Percentiles rank a stretch among this genome's conserved stretches.
Evolutionary conservation across 2,888 invertebrate genomes (phyloP).

Genomic region (Eupithecia insigniata): DNA sequence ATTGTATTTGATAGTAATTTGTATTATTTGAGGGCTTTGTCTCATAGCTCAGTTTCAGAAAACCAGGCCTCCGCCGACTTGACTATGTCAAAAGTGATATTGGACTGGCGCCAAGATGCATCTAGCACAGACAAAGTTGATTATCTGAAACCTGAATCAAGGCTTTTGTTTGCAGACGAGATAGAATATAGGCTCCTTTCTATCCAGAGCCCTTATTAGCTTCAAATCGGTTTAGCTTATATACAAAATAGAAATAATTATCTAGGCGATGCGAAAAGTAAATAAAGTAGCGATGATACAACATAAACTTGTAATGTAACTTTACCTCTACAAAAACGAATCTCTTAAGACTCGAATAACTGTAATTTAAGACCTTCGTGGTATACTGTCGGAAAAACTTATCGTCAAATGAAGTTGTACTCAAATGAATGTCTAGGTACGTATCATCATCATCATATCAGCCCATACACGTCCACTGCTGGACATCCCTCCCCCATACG

Average conservation of each 20-base stretch:
- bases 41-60: slow-evolving; percentile 1
- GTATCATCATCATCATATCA: no score
- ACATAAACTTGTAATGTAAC: no score
- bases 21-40: neutral
- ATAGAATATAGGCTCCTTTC: slow-evolving; percentile 5
- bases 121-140: slow-evolving; percentile 19
- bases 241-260: neutral
- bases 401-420: no score
- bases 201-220: neutral
- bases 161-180: slow-evolving; percentile 21
- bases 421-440: no score
- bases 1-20: no score
- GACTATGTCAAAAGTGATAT: slow-evolving; percentile 16
- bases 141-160: slow-evolving; percentile 19
- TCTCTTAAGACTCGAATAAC: no score
- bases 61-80: neutral
- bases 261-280: neutral
- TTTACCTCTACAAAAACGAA: no score
- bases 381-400: no score
- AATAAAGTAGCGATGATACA: neutral
- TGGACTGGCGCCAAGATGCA: slow-evolving; percentile 30
- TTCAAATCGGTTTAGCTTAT: neutral
- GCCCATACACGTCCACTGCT: no score
- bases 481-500: no score
- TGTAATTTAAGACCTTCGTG: no score